These are phyloP conservation scores for Gymnopithys bicolor DNA, from an alignment of 2,797 vertebrate species.

Conservation along the genomic window DNA sequence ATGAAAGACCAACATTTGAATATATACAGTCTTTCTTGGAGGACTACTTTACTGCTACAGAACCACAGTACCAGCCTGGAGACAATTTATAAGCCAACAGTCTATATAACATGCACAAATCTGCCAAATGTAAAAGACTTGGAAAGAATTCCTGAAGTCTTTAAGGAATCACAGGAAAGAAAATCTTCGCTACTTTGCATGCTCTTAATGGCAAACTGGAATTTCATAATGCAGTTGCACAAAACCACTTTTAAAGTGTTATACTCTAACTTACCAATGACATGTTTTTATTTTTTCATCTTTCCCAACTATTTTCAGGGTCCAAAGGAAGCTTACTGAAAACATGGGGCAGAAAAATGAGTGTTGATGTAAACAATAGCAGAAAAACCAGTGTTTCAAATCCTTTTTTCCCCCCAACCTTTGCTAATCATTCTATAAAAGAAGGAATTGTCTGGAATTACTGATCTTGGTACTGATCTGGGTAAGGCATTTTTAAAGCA, in stretches of 20 bases:
- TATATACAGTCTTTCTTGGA: constrained; percentile 96
- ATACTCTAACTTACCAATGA: constrained; percentile 77
- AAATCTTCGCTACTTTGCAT: constrained; percentile 76
- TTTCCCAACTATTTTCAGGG: constrained; percentile 64
- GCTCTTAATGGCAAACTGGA: constrained; percentile 81
- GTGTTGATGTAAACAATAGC: constrained; percentile 31
- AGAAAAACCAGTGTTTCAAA: constrained; percentile 37
- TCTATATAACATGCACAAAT: constrained; percentile 73
- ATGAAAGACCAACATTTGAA: constrained; percentile 96
- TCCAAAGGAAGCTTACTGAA: constrained; percentile 76
- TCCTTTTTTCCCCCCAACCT: constrained; percentile 23
- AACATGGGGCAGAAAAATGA: constrained; percentile 64
- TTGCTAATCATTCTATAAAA: constrained; percentile 30
- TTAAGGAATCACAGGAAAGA: constrained; percentile 75
- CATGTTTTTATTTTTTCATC: constrained; percentile 44
- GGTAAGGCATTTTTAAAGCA: constrained; percentile 47
- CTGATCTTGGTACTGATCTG: constrained; percentile 21
- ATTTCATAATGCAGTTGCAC: constrained; percentile 80
- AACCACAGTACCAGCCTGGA: constrained; percentile 96
- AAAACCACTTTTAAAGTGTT: constrained; percentile 83
- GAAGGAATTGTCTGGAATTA: constrained; percentile 45
- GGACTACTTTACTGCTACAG: constrained; percentile 97
- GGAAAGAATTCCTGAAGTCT: constrained; percentile 67
- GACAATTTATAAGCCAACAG: constrained; percentile 89
- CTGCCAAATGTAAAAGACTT: constrained; percentile 80